These are phyloP conservation scores for Leucophenga montana DNA, from an alignment of 2,888 invertebrate species.

Conservation along the genomic window DNA sequence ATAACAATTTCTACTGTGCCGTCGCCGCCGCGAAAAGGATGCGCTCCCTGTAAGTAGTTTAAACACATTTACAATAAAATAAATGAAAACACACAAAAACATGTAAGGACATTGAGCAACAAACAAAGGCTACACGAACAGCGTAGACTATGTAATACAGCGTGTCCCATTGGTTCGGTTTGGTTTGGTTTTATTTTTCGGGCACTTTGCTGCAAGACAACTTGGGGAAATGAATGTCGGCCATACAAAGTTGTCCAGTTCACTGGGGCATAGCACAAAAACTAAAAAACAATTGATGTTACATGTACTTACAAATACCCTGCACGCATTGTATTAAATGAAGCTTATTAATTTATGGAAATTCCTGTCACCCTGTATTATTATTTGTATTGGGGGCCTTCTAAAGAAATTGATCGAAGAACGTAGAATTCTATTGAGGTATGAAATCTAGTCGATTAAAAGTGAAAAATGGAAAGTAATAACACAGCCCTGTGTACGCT, in stretches of 20 bases:
- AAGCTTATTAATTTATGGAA: no score
- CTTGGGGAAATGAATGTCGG: constrained; percentile 56
- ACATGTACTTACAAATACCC: no score
- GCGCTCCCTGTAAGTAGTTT: constrained; percentile 58
- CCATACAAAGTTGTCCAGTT: neutral
- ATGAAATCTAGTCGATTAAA: no score
- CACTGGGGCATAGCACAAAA: neutral
- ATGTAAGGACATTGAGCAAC: constrained; percentile 21
- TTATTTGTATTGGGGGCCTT: no score
- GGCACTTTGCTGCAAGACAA: neutral
- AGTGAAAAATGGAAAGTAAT: no score
- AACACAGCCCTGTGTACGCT: no score
- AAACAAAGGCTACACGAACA: constrained; percentile 26
- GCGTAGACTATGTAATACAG: neutral
- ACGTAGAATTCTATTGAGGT: no score
- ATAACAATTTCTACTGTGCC: constrained; percentile 39
- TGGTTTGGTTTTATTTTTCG: neutral
- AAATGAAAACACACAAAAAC: constrained; percentile 21
- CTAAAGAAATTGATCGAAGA: no score
- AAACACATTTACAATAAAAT: constrained; percentile 56
- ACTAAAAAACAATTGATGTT: no score
- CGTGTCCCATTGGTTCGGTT: neutral
- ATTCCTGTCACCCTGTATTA: no score
- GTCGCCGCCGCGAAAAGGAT: constrained; percentile 35
- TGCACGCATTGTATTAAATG: no score